phyloP scores from a whole-genome alignment of 2,113 vertebrate species.

The Apodemus sylvaticus region DNA sequence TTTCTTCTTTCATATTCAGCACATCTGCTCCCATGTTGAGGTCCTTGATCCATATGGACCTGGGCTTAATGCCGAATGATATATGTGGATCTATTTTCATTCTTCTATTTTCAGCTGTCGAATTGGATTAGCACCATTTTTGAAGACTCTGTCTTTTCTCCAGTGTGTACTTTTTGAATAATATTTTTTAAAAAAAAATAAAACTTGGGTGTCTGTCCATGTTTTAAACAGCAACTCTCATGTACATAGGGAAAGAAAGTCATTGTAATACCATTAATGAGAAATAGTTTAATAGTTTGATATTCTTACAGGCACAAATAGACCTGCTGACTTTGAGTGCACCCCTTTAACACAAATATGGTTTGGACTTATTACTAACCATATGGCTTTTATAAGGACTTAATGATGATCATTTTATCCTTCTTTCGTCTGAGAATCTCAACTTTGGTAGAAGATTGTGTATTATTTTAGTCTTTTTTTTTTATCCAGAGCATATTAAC shows the following conservation, averaged over 20 bases:
- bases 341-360: neutral
- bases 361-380: conserved; percentile 14
- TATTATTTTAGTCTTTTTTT: conserved; percentile 19
- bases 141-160: neutral
- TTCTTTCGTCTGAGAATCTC: neutral
- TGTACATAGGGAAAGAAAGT: neutral
- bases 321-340: neutral
- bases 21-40: neutral
- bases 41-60: neutral
- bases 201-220: neutral
- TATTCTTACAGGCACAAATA: conserved; percentile 7
- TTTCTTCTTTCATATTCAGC: neutral
- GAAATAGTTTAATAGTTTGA: neutral
- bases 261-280: neutral
- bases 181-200: neutral
- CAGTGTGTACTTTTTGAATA: neutral
- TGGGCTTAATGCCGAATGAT: neutral
- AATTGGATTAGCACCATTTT: neutral
- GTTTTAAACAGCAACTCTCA: neutral
- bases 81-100: neutral
- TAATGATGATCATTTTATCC: conserved; percentile 6
- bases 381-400: conserved; percentile 21
- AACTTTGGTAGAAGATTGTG: neutral
- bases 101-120: neutral
- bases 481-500: conserved; percentile 1